Base-by-base conservation (phyloP, 2,797 vertebrate species). In the Molossus molossus region DNA sequence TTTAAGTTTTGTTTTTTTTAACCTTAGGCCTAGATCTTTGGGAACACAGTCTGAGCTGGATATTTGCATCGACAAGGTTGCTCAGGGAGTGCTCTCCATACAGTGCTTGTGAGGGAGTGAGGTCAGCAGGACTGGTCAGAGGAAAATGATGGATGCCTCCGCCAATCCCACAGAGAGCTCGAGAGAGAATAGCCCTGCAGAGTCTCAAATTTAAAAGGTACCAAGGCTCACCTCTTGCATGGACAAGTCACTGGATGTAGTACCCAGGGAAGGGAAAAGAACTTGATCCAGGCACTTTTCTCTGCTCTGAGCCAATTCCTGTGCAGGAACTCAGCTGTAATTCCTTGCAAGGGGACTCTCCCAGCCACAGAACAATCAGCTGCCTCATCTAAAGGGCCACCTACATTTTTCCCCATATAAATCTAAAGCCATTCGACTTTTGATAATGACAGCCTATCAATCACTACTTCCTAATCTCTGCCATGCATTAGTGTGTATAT, bases 371-470 rank as follows among this genome's bases (percentile, higher is more conserved):
- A 85, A 45, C 12, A 86, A 67, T 76, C 6, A 27, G 13, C 9
- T 53, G 14, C 40, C 6, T 45, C 40, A 45, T 84, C 57, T 87
- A 14, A 67, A 90, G 45, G 1, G 2, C 12, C 3, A 53, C 50
- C 15, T 75, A 14, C n/a, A 79, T 55, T 81, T 89, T 87, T 80
- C 18, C 29, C 18, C 2, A 37, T 73, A 15, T 55, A 80, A 94
- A 92, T 82, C 15, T 91, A 23, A 95, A 84, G 5, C 55, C n/a
- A 69, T 72, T 95, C 20, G 69, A 27, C 67, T 96, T 96, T 86
- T 89, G 77, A 95, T 60, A 95, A 96, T 87, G 70, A 91, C 48
- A 40, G 67, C 18, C 90, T 92, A 97, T 94, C 80, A 91, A 89
- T 96, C 81, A 21, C 62, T 65, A 53, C 55, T 90, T 72, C 88